Base-by-base conservation (phyloP, 2,113 vertebrate species). In the Hyperoodon ampullatus region DNA sequence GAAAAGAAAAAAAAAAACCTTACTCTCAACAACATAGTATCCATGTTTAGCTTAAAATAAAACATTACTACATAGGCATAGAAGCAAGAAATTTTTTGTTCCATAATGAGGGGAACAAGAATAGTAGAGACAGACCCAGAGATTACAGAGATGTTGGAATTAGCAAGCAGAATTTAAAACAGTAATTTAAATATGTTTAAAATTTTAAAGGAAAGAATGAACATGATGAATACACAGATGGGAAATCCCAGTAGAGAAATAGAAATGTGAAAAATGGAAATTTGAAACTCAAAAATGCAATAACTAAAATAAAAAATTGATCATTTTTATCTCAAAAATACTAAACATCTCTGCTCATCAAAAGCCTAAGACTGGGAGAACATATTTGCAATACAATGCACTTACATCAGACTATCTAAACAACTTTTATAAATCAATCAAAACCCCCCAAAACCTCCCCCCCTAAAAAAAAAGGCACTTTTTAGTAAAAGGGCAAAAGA, bases 331-430 rank as follows among this genome's bases (percentile, higher is more conserved):
- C 7, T 21, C 8, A 50, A 63, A 88, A 88, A 68, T 70, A 71
- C 53, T 85, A 39, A 86, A 95, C 70, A 58, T 53, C 65, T 89
- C 28, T 90, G 1, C 26, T 74, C 9, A 85, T 77, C 19, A 85
- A 70, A 88, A 91, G 47, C n/a, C 19, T 55, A 66, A 88, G 26
- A 23, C 70, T 63, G 2, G 35, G 18, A 83, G 61, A 92, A 87
- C 85, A 50, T 94, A 87, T 94, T 71, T 78, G 58, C 3, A 53
- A 58, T 42, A 42, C 26, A 88, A 66, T 68, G 16, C 11, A 63
- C 15, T 94, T 95, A 96, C 18, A 35, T 85, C 53, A 93, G 44
- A 85, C 12, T 82, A 47, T 74, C 3, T 53, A 94, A 94, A 89
- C 2, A 92, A n/a, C 12, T 55, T 63, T 47, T n/a, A 60, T 50